These are phyloP conservation scores for Andrena chrysosceles DNA, from an alignment of 2,888 invertebrate species.

Conservation along the genomic window DNA sequence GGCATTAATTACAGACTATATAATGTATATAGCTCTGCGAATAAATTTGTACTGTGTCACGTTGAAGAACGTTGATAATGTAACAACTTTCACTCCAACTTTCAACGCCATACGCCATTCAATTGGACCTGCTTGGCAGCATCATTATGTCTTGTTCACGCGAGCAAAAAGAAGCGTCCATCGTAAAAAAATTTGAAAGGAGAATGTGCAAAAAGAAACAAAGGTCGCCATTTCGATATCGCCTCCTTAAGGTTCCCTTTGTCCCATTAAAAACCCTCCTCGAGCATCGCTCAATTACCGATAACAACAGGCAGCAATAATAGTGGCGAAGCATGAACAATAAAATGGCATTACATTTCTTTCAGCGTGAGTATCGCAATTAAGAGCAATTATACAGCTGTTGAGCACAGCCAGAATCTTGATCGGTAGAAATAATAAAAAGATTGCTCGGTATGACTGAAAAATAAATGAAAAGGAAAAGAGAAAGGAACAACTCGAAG, in stretches of 20 bases:
- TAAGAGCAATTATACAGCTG: background rate
- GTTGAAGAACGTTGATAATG: no score
- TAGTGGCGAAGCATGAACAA: conserved; percentile 4
- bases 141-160: conserved; percentile 1
- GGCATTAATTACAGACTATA: no score
- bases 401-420: background rate
- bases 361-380: background rate
- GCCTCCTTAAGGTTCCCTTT: conserved; percentile 16
- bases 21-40: no score
- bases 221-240: conserved; percentile 11
- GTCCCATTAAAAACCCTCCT: conserved; percentile 2
- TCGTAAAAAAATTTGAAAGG: conserved; percentile 2
- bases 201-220: conserved; percentile 11
- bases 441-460: no score
- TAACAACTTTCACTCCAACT: no score
- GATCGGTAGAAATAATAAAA: no score
- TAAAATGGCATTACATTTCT: background rate
- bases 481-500: no score
- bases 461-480: no score
- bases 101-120: no score
- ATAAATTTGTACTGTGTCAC: no score
- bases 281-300: background rate
- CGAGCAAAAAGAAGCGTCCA: background rate
- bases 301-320: background rate
- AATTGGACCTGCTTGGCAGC: conserved; percentile 1